Base-by-base conservation (phyloP, 2,888 invertebrate species). In the Hirtodrosophila alboralis region DNA sequence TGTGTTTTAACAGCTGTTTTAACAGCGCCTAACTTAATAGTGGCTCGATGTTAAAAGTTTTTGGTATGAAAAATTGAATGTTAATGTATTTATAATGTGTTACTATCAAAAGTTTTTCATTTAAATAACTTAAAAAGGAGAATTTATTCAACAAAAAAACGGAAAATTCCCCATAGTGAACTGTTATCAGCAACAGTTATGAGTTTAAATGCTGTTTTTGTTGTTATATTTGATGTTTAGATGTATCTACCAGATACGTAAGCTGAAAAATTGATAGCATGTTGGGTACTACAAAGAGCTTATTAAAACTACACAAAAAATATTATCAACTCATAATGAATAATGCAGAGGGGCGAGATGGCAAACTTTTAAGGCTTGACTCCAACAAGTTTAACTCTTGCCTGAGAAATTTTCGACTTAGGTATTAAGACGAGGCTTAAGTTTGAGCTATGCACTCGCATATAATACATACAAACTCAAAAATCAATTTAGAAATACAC, bases 231-330 rank as follows among this genome's bases (percentile, higher is more conserved):
- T 44, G 23, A 27, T 56, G 3, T 36, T 61, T 73, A 76, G 77
- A 80, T 79, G 84, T 84, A 84, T 79, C 84, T 84, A 65, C 60
- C 75, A 79, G 84, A 84, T 76, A 76, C 62, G 77, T 45, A 48
- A 53, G 43, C 58, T 78, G 76, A 76, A 76, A 83, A 78, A 78
- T 78, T 78, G 83, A 78, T 78, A 83, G 84, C 78, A 68, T 74
- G 28, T 47, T 53, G 64, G 3, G 18, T 18, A 75, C 69, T 72
- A 59, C 51, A 43, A 61, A 75, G 73, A 75, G 75, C 70, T 57
- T 62, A 68, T 73, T 63, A 47, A 64, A 53, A 58, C 14, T 37
- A 40, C 47, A 44, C 10, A 53, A 49, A 13, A 16, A 36, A 49
- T 56, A 49, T 44, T 27, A 26, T 30, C 38, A 51, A 51, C 45